Base-by-base conservation (phyloP, 2,888 invertebrate genomes). In the Anoncus sp. region DNA sequence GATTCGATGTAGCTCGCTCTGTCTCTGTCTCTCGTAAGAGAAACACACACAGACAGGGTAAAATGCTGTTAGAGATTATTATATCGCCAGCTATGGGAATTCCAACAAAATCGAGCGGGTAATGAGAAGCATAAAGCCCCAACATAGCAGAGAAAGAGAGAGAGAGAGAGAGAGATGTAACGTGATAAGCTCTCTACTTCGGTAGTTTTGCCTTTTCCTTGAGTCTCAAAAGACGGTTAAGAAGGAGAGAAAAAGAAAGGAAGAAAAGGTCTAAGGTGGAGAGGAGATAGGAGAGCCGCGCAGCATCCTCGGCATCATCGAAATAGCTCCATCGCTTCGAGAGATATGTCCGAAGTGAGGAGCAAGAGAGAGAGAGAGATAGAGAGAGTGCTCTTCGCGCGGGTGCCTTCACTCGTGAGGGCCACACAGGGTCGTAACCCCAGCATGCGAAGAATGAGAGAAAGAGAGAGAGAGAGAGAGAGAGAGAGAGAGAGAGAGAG, bases 301-400 rank as follows among this genome's bases (percentile, higher is more conserved):
- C 51, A 18, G 49, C 67, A 18, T 57, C 75, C 49, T 40, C 20
- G 24, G 45, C 75, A 84, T 82, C 84, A 81, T 85, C 85, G 84
- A 86, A 85, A 86, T 87, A 85, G 86, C 87, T 87, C 84, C 86
- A 86, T 86, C 55, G 65, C 63, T 31, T 55, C 45, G 51, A 59
- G 24, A 73, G 66, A 57, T 69, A 63, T 16, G 27, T 65, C 75
- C 59, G 53, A 66, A 57, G 60, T 40, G 71, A 66, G 70, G 40
- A 24, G 59, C 63, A 53, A 47, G 47, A 59, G 18, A 43, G 66
- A 59, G 70, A 51, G 55, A n/a, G 40, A 24, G 59, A 67, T 53
- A 47, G 47, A 59, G 18, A 43, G 66, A 59, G 70, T 45, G 55
- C 40, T 62, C 45, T 35, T 47, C 5, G 20, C 86, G 72, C 65